Conservation (phyloP, 2,888 invertebrate genomes). For the Acrobasis repandana region DNA sequence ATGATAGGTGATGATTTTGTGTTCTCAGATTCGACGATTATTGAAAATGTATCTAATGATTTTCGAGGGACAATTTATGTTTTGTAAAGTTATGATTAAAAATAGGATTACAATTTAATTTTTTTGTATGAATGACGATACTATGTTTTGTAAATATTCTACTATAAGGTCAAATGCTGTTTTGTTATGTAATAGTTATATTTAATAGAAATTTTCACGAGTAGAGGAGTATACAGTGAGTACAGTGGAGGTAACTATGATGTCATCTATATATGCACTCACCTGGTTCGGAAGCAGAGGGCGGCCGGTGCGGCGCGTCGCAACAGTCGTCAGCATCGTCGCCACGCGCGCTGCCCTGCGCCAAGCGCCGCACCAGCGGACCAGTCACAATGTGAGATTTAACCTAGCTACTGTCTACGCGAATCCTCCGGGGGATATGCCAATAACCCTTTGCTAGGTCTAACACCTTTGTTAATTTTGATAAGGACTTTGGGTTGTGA, state of each 20-base stretch:
- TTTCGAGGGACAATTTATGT: neutral
- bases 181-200: neutral
- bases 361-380: conserved; percentile 82
- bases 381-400: conserved; percentile 82
- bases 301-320: conserved; percentile 79
- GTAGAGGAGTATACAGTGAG: conserved; percentile 12
- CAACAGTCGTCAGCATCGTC: conserved; percentile 79
- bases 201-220: neutral
- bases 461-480: conserved; percentile 34
- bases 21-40: conserved; percentile 30
- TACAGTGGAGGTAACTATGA: conserved; percentile 4
- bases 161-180: neutral
- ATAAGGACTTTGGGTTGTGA: conserved; percentile 20
- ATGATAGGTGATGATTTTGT: conserved; percentile 30
- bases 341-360: conserved; percentile 81
- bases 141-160: neutral
- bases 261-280: conserved; percentile 45
- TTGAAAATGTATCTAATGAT: conserved; percentile 17
- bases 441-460: conserved; percentile 50
- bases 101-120: neutral
- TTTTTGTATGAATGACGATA: neutral
- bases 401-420: conserved; percentile 75
- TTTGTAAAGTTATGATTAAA: neutral
- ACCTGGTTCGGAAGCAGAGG: conserved; percentile 78
- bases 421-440: conserved; percentile 51